These are phyloP conservation scores for Agrotis ipsilon DNA, from an alignment of 2,888 invertebrate species.

Conservation along the genomic window DNA sequence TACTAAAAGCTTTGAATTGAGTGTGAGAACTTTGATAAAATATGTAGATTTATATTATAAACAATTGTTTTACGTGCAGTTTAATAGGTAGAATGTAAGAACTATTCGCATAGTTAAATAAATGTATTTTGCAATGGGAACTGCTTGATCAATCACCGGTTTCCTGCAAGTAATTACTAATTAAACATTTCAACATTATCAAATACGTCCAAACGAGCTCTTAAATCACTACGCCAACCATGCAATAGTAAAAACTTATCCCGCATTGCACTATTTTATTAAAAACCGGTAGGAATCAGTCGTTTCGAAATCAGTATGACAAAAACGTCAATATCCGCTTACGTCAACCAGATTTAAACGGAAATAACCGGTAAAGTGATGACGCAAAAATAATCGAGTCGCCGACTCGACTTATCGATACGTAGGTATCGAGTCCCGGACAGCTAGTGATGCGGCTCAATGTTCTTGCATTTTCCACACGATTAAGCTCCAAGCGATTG, in stretches of 20 bases:
- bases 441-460: slow-evolving; percentile 65
- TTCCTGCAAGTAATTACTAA: slow-evolving; percentile 2
- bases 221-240: slow-evolving; percentile 9
- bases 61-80: background rate
- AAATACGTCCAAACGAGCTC: slow-evolving; percentile 12
- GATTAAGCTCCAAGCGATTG: slow-evolving; percentile 75
- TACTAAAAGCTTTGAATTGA: slow-evolving; percentile 10
- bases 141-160: slow-evolving; percentile 6
- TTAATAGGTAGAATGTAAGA: slow-evolving; percentile 16
- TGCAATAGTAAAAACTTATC: slow-evolving; percentile 6
- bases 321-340: slow-evolving; percentile 56
- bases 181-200: slow-evolving; percentile 14
- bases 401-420: slow-evolving; percentile 45
- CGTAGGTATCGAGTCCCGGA: slow-evolving; percentile 46
- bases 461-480: slow-evolving; percentile 79
- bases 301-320: slow-evolving; percentile 44
- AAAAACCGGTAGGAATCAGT: slow-evolving; percentile 34
- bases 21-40: slow-evolving; percentile 5
- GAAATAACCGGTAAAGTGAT: slow-evolving; percentile 52
- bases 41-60: background rate
- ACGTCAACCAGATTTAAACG: slow-evolving; percentile 48
- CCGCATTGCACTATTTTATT: slow-evolving; percentile 11
- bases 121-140: background rate
- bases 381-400: slow-evolving; percentile 59
- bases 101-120: background rate